These are phyloP conservation scores for Lumbricus terrestris DNA, from an alignment of 2,888 invertebrate genomes.

Conservation along the genomic window DNA sequence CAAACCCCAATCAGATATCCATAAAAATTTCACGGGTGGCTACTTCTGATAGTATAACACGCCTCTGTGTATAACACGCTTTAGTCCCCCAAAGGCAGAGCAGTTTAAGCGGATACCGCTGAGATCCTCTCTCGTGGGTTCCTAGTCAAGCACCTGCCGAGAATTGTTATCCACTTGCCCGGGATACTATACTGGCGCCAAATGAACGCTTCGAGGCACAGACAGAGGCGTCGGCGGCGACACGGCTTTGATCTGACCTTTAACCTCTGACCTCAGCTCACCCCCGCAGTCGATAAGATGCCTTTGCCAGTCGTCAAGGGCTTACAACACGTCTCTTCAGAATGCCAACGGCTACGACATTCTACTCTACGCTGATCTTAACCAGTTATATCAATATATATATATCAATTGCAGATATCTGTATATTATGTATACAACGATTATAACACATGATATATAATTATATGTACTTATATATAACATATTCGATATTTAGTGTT, in stretches of 20 bases:
- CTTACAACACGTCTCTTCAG: neutral
- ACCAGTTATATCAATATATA: neutral
- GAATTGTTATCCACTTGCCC: neutral
- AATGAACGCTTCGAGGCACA: neutral
- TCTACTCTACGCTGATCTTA: neutral
- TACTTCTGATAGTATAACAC: neutral
- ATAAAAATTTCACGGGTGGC: neutral
- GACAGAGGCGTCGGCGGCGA: neutral
- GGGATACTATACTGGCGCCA: neutral
- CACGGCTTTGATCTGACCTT: neutral
- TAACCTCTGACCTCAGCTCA: neutral
- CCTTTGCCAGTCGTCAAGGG: neutral
- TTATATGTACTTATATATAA: too few relatives aligned
- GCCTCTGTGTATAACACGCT: neutral
- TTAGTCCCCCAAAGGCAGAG: neutral
- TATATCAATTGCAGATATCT: neutral
- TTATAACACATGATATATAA: neutral
- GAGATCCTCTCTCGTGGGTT: neutral
- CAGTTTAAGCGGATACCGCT: neutral
- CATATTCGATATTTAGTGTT: too few relatives aligned
- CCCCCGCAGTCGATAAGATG: neutral
- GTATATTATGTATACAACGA: neutral
- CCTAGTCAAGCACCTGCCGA: neutral
- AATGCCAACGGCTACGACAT: neutral
- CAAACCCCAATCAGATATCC: neutral